Evolutionary conservation across 2,113 vertebrate species (phyloP), one percentile per base, ranked within the genome.

Genomic region (Rallus limicola): DNA sequence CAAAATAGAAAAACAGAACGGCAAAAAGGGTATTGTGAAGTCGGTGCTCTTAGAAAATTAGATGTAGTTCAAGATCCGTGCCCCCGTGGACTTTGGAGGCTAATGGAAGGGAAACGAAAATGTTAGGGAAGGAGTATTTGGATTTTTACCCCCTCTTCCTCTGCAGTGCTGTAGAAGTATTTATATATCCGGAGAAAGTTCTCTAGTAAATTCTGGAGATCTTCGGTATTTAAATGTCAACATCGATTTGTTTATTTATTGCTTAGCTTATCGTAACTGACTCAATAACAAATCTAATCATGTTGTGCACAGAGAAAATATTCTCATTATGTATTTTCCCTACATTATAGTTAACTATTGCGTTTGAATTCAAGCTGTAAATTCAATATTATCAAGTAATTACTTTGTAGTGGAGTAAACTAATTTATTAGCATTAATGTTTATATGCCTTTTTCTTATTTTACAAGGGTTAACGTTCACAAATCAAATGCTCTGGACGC

Each of bases 181-280:
- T 98, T 98, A 97, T 97, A 97, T 97, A 97, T 97, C 94, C 94
- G 77, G 95, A 91, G 95, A 97, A 97, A 97, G 97, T 98, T 97
- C 95, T 98, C 96, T 93, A 96, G 97, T 98, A 97, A 97, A 97
- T 97, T 97, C 96, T 97, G 89, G 97, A 97, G 96, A 98, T 98
- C 97, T 97, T 97, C 97, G 90, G 97, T 97, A 98, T 98, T 98
- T 98, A 98, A 98, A 97, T 98, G 98, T 98, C 97, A 98, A 95
- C 97, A 98, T 98, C 96, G 96, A 98, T 98, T 98, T 97, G 96
- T 98, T 98, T 98, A 98, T 98, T 98, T 98, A 98, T 98, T 98
- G 97, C 98, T 97, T 96, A 97, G 95, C 95, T 97, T 97, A 98
- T 97, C 95, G 92, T 97, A 98, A 98, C 97, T 81, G 98, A 98